Conservation (phyloP, 2,797 vertebrate species). For the Sebastes kiyomatsui region DNA sequence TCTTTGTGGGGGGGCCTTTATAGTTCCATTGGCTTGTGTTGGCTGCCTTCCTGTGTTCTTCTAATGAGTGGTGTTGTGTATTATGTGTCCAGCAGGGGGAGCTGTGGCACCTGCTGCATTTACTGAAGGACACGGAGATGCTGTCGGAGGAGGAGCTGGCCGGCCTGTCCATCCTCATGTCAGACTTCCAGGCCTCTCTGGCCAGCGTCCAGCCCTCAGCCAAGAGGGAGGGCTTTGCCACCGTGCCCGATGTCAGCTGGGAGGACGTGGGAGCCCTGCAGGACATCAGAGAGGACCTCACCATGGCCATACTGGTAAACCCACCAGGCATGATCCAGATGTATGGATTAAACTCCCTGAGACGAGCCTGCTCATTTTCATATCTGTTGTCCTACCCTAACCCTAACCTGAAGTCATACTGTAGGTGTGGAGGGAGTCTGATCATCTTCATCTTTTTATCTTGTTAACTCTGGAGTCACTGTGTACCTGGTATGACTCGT, state of each 20-base stretch:
- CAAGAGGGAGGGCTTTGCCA: conserved; percentile 97
- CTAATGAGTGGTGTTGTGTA: background rate
- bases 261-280: conserved; percentile 93
- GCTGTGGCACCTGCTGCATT: conserved; percentile 82
- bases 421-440: background rate
- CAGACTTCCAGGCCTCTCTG: conserved; percentile 89
- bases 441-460: background rate
- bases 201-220: conserved; percentile 92
- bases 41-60: background rate
- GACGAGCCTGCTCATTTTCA: background rate
- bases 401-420: too few relatives aligned
- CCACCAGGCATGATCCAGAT: background rate
- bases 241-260: conserved; percentile 95
- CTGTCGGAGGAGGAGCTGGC: conserved; percentile 88
- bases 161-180: conserved; percentile 87
- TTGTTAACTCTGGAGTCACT: background rate
- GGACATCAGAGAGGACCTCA: conserved; percentile 93
- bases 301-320: conserved; percentile 95
- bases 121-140: conserved; percentile 83
- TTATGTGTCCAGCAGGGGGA: conserved; percentile 79
- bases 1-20: background rate
- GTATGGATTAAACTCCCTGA: too few relatives aligned
- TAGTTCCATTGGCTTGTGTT: background rate
- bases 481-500: background rate
- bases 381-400: background rate